Base-by-base conservation (phyloP, 2,797 vertebrate genomes). In the Spinus pinus region DNA sequence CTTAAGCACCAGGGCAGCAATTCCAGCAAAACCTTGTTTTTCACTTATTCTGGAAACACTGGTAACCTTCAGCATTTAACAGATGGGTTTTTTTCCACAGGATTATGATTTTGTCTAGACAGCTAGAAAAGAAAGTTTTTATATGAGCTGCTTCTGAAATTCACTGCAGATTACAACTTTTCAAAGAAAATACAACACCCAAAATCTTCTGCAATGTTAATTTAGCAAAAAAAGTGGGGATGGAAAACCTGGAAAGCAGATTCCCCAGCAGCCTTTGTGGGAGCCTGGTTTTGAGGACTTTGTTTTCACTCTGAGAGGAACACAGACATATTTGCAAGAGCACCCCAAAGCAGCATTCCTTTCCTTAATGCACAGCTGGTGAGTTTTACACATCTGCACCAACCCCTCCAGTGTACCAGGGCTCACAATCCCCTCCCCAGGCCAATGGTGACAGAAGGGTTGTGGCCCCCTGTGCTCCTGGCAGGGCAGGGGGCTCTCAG, bases 41-140 rank as follows among this genome's bases (percentile, higher is more conserved):
- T 81, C 62, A 72, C 61, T 93, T 89, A 33, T 18, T 56, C 81
- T 81, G 65, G 57, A 83, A 95, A 58, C 61, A 78, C 0, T 9
- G 54, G 56, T 64, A 61, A 56, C 74, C 85, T 89, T 28, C 61
- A 80, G 78, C 64, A 21, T 75, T 74, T 66, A 88, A 85, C 60
- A 64, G 37, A 25, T 0, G 2, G 2, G 1, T 4, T 9, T 53
- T 78, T 49, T 19, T 4, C 70, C 74, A 22, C 58, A 57, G 53
- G 74, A 82, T 70, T 58, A 37, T 27, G 58, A 60, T 86, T 90
- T 82, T 82, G 83, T 82, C 74, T 85, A 75, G 93, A 88, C 86
- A 74, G 88, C 44, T 51, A 65, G 54, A 56, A 87, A 80, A 82
- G 50, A 19, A 70, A 75, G 35, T 57, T 57, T 91, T 87, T 47